phyloP scores from a whole-genome alignment of 2,113 vertebrate genomes.

The Empidonax alnorum region DNA sequence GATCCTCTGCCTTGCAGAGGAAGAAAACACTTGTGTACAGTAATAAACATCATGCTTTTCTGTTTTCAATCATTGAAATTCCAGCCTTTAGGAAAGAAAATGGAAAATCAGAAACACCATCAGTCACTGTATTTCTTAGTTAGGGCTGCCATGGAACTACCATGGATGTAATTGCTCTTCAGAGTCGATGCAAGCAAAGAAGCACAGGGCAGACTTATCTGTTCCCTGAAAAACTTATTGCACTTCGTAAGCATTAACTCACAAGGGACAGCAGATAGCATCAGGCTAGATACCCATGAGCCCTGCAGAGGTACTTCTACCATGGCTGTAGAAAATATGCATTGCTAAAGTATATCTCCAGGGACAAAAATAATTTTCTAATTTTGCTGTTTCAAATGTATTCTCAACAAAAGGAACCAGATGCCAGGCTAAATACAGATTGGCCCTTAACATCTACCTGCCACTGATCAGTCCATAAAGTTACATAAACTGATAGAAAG shows the following conservation, averaged over 20 bases:
- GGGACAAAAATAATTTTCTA: not conserved
- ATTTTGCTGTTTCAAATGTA: not conserved
- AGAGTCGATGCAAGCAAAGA: not conserved
- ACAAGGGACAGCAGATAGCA: not conserved
- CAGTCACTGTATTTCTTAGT: not conserved
- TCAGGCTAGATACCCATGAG: not conserved
- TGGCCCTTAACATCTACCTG: not conserved
- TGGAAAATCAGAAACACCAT: not conserved
- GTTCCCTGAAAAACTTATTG: fast-evolving
- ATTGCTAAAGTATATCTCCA: not conserved
- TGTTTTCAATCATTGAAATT: not conserved
- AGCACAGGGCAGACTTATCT: not conserved
- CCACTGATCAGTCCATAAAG: not conserved
- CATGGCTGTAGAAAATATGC: not conserved
- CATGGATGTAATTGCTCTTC: not conserved
- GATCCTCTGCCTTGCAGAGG: not conserved
- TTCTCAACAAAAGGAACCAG: not conserved
- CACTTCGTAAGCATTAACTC: not conserved
- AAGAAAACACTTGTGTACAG: not conserved
- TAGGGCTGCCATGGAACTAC: not conserved
- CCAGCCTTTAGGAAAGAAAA: not conserved
- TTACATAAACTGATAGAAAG: not conserved
- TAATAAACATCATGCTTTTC: not conserved
- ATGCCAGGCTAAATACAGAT: not conserved
- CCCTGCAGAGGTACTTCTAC: not conserved